These are phyloP conservation scores for Narcine bancroftii DNA, from an alignment of 2,113 vertebrate species.

Conservation along the genomic window DNA sequence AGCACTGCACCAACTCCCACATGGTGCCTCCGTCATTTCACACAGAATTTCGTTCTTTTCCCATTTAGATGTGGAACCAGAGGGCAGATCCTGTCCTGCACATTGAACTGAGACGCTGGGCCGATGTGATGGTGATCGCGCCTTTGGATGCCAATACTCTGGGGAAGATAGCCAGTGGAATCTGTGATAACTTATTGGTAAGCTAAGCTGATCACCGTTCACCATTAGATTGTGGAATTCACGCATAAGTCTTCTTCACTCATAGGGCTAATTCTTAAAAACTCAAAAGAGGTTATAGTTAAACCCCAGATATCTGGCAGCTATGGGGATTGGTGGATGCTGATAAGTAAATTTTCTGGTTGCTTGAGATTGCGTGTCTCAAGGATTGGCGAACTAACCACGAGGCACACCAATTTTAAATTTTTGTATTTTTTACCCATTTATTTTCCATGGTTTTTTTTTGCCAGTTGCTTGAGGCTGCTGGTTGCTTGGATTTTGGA, in stretches of 20 bases:
- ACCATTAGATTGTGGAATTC: background rate
- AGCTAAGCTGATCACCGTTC: conserved; percentile 45
- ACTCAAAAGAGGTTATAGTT: too few species aligned
- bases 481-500: too few species aligned
- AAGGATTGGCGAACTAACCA: too few species aligned
- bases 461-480: too few species aligned
- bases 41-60: conserved; percentile 17
- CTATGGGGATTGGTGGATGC: too few species aligned
- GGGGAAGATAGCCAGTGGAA: conserved; percentile 82
- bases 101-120: conserved; percentile 87
- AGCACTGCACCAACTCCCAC: too few species aligned
- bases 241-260: background rate
- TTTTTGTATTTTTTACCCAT: too few species aligned
- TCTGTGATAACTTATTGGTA: conserved; percentile 95
- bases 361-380: too few species aligned
- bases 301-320: too few species aligned
- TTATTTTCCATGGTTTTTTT: too few species aligned
- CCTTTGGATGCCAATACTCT: conserved; percentile 93
- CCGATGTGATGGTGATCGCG: conserved; percentile 79
- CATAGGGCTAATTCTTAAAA: background rate
- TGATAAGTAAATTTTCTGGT: too few species aligned
- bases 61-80: conserved; percentile 69
- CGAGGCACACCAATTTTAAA: too few species aligned
- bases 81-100: conserved; percentile 84
- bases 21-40: background rate